A percentile compares a stretch with the other conserved stretches of the same genome.
phyloP scores from a whole-genome alignment of 1,140 invertebrate genomes.

The Galendromus occidentalis region DNA sequence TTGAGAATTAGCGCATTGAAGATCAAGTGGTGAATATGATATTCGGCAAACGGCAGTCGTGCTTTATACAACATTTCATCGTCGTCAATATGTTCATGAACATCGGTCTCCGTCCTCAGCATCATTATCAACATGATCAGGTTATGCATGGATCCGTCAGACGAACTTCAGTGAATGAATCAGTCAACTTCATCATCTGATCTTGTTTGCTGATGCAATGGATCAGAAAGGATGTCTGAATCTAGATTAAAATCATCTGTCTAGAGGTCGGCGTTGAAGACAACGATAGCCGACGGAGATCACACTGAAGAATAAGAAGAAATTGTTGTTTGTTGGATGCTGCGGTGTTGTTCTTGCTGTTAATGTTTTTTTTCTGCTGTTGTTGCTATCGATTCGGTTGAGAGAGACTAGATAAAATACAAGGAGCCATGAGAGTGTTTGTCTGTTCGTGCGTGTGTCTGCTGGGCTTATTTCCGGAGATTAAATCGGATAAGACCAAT shows the following conservation, averaged over 20 bases:
- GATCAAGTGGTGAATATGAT: too few species aligned
- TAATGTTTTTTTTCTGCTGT: not conserved
- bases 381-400: not conserved
- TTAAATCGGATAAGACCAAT: too few species aligned
- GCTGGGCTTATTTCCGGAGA: not conserved
- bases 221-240: not conserved
- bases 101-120: too few species aligned
- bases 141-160: too few species aligned
- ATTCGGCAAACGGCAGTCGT: too few species aligned
- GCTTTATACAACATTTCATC: too few species aligned
- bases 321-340: not conserved
- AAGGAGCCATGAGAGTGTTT: not conserved
- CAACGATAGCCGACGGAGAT: constrained; percentile 6
- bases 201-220: not conserved
- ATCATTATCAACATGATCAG: too few species aligned
- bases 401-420: constrained; percentile 10
- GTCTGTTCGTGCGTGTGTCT: too few species aligned
- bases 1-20: too few species aligned
- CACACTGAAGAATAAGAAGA: constrained; percentile 6
- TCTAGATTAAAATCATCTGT: not conserved
- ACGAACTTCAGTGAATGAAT: not conserved
- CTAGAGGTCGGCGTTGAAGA: constrained; percentile 6
- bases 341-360: not conserved
- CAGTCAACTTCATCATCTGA: not conserved
- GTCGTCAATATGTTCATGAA: too few species aligned